Conservation (phyloP, 2,113 vertebrate genomes). For the Pristiophorus japonicus region DNA sequence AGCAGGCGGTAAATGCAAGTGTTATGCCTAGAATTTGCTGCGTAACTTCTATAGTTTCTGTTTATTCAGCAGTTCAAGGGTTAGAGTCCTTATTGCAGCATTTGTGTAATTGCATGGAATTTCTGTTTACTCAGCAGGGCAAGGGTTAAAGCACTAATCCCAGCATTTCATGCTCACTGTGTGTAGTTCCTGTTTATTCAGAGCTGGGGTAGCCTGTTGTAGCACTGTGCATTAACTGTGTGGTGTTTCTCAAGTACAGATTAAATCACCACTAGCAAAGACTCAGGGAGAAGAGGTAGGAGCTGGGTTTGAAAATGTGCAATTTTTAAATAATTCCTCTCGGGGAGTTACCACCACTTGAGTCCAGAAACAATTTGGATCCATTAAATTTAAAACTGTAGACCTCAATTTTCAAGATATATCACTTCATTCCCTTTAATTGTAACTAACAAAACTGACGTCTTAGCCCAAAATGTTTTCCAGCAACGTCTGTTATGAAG, state of each 20-base stretch:
- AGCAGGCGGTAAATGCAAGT: background rate
- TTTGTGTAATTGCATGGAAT: conserved; percentile 8
- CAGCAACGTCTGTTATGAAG: too few species aligned
- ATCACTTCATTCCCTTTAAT: background rate
- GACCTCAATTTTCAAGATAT: background rate
- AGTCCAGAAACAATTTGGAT: background rate
- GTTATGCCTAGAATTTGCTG: background rate
- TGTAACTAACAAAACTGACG: background rate
- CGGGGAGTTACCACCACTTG: background rate
- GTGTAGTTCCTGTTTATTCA: background rate
- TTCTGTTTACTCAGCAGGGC: conserved; percentile 23
- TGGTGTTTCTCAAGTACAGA: background rate
- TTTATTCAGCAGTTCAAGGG: background rate
- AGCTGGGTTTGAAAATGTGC: background rate
- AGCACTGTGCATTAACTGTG: background rate
- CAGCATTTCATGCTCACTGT: background rate
- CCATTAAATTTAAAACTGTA: background rate
- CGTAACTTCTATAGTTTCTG: conserved; percentile 3
- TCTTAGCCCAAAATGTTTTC: background rate
- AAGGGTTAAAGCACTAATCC: conserved; percentile 3
- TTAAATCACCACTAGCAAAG: background rate
- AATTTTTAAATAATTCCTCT: background rate
- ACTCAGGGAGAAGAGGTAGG: background rate
- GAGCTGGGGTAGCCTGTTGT: background rate
- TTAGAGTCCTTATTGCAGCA: conserved; percentile 13